These are phyloP conservation scores for Lacerta agilis DNA, from an alignment of 2,797 vertebrate genomes.

Conservation along the genomic window DNA sequence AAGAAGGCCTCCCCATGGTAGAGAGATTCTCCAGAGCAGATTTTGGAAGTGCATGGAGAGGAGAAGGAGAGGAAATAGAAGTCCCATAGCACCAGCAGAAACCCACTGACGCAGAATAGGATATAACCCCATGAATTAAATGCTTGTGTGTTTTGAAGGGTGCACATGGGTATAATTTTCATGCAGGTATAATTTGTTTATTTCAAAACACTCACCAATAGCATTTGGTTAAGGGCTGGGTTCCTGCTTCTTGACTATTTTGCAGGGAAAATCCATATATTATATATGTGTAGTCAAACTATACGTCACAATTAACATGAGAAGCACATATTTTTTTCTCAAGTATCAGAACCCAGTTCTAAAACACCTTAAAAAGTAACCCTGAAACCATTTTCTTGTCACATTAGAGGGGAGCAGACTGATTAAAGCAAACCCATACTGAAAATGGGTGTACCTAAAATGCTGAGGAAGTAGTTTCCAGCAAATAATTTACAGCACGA, in stretches of 20 bases:
- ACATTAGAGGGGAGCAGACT: slow-evolving; percentile 31
- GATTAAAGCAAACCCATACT: slow-evolving; percentile 7
- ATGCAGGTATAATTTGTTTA: not conserved
- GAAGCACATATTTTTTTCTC: not conserved
- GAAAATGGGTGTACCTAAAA: slow-evolving; percentile 16
- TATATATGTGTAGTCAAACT: not conserved
- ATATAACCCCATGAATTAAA: not conserved
- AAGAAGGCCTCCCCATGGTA: too few relatives aligned
- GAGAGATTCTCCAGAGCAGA: too few relatives aligned
- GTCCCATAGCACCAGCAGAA: too few relatives aligned
- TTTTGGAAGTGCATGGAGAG: too few relatives aligned
- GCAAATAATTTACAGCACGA: slow-evolving; percentile 50
- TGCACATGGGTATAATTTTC: not conserved
- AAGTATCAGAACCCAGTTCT: not conserved
- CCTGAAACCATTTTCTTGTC: not conserved
- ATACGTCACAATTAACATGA: not conserved
- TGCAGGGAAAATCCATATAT: not conserved
- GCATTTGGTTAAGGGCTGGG: not conserved
- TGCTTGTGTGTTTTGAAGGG: not conserved
- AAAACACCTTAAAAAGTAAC: slow-evolving; percentile 3
- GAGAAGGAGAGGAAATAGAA: too few relatives aligned
- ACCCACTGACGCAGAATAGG: too few relatives aligned
- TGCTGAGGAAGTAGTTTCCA: slow-evolving; percentile 51
- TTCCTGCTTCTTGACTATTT: not conserved
- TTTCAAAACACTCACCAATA: not conserved